Percentiles rank a stretch among this genome's conserved stretches.
These are phyloP conservation scores for Halictus quadricinctus DNA, from an alignment of 2,888 invertebrate species.

Conservation along the genomic window DNA sequence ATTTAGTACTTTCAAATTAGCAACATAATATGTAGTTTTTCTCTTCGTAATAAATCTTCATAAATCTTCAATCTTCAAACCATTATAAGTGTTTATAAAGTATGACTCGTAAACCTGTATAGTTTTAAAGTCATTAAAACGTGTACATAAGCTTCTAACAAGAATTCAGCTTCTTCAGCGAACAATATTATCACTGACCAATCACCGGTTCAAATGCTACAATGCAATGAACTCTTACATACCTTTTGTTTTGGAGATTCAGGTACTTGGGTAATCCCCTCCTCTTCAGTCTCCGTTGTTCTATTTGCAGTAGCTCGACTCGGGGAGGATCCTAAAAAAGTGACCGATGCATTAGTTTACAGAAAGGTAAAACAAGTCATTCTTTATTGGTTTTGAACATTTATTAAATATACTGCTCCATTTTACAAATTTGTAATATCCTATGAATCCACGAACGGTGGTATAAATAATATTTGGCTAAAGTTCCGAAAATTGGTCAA, in stretches of 20 bases:
- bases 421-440: too few relatives aligned
- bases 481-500: too few relatives aligned
- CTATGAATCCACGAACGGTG: too few relatives aligned
- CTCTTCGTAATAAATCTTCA: neutral
- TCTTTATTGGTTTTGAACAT: neutral
- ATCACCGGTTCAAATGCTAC: neutral
- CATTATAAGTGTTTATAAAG: neutral
- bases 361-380: neutral
- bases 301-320: constrained; percentile 83
- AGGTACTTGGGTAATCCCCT: constrained; percentile 81
- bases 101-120: neutral
- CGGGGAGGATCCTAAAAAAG: constrained; percentile 82
- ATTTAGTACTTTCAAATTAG: neutral
- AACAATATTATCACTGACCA: neutral
- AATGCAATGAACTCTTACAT: constrained; percentile 58
- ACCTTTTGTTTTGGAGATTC: constrained; percentile 84
- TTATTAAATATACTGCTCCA: too few relatives aligned
- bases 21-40: neutral
- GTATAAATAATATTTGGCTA: too few relatives aligned
- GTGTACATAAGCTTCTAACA: neutral
- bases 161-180: neutral
- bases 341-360: constrained; percentile 61
- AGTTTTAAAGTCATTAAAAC: neutral
- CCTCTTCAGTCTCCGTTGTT: constrained; percentile 78
- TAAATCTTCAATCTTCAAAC: neutral